Conservation (phyloP, 2,888 invertebrate species). For the Drosophila nr. perissopoda region DNA sequence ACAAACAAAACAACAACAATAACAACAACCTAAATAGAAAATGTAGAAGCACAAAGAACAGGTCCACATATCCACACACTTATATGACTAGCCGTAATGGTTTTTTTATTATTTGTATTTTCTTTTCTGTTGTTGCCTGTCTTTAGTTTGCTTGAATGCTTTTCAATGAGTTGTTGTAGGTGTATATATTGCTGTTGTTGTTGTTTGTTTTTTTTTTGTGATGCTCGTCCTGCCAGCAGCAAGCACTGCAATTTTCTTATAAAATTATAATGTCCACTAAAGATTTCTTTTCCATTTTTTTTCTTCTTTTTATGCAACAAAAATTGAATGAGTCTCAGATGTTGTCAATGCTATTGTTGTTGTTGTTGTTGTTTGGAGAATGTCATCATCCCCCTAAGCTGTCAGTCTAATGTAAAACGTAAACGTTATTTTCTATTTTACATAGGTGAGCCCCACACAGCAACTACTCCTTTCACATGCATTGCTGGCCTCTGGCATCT, state of each 20-base stretch:
- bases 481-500: constrained; percentile 41
- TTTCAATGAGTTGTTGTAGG: constrained; percentile 54
- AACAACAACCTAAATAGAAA: constrained; percentile 1
- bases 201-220: constrained; percentile 12
- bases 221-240: constrained; percentile 35
- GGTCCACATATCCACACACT: constrained; percentile 36
- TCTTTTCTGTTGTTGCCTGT: constrained; percentile 17
- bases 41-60: constrained; percentile 30
- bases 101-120: constrained; percentile 18
- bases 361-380: constrained; percentile 4
- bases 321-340: constrained; percentile 66
- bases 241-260: constrained; percentile 76
- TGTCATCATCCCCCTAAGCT: constrained; percentile 19
- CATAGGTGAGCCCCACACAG: constrained; percentile 29
- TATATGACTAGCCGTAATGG: constrained; percentile 18
- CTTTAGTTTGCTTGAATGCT: constrained; percentile 50
- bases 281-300: constrained; percentile 50
- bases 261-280: constrained; percentile 73
- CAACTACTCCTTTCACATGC: constrained; percentile 7
- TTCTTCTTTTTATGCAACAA: constrained; percentile 46
- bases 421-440: constrained; percentile 70
- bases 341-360: constrained; percentile 11
- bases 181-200: constrained; percentile 23
- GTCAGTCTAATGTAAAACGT: constrained; percentile 57
- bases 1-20: not conserved